Percentiles rank a stretch among this genome's conserved stretches.
These are phyloP conservation scores for Drosophila pegasa DNA, from an alignment of 2,888 invertebrate species.

Conservation along the genomic window DNA sequence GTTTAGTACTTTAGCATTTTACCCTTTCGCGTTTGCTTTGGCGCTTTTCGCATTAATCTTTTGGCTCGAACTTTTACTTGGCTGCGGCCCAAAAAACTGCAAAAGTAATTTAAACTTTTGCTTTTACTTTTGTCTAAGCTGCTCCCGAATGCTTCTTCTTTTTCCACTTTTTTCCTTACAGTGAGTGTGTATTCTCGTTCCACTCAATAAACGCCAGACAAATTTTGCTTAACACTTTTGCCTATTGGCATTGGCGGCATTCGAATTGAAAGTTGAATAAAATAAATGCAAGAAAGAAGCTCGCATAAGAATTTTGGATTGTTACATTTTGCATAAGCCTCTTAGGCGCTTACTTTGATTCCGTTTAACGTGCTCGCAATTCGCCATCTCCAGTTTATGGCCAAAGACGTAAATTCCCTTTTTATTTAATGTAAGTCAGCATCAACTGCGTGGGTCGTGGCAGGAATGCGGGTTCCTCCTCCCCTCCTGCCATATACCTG, in stretches of 20 bases:
- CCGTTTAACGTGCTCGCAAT: constrained; percentile 56
- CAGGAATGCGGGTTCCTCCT: not conserved
- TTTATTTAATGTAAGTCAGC: constrained; percentile 69
- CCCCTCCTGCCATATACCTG: constrained; percentile 17
- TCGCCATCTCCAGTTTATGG: constrained; percentile 67
- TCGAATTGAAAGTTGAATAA: constrained; percentile 38
- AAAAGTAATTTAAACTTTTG: constrained; percentile 77
- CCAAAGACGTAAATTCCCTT: constrained; percentile 67
- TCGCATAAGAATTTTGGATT: constrained; percentile 43
- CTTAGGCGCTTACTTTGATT: constrained; percentile 76
- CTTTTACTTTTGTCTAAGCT: constrained; percentile 68
- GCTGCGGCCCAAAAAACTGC: constrained; percentile 49
- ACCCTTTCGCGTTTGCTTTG: constrained; percentile 58
- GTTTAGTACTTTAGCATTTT: constrained; percentile 42
- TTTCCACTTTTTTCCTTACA: no score
- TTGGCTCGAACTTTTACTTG: constrained; percentile 53
- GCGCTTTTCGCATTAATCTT: constrained; percentile 70
- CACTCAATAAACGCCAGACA: constrained; percentile 74
- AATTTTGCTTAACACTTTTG: constrained; percentile 74
- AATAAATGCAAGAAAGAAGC: constrained; percentile 36
- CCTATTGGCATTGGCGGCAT: constrained; percentile 51
- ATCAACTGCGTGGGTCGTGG: constrained; percentile 8
- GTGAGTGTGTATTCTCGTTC: constrained; percentile 48
- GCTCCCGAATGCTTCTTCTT: constrained; percentile 17
- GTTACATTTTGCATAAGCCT: constrained; percentile 70